phyloP scores from a whole-genome alignment of 2,113 vertebrate species.

The Actenoides hombroni region DNA sequence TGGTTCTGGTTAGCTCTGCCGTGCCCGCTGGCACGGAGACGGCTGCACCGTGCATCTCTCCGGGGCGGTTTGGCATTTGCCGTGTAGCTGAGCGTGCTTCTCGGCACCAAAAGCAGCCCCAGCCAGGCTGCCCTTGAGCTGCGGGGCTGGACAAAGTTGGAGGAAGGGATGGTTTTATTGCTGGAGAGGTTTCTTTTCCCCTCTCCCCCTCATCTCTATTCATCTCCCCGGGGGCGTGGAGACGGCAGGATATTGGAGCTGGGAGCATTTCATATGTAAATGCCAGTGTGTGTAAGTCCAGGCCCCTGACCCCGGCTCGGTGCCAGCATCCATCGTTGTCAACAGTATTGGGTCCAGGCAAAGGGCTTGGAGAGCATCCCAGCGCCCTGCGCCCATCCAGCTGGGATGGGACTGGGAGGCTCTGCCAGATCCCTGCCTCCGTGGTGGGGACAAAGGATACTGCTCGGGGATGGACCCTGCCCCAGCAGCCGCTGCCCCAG shows the following conservation, averaged over 20 bases:
- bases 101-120: background rate
- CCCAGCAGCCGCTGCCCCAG: background rate
- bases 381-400: background rate
- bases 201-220: constrained; percentile 28
- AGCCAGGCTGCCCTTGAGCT: background rate
- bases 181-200: constrained; percentile 14
- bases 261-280: constrained; percentile 66
- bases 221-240: constrained; percentile 45
- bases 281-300: constrained; percentile 29
- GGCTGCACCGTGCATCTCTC: fast-evolving
- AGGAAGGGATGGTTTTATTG: constrained; percentile 13
- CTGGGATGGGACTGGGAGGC: background rate
- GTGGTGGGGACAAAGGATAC: fast-evolving
- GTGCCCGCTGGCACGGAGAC: background rate
- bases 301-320: constrained; percentile 32
- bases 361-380: constrained; percentile 6
- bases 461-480: fast-evolving
- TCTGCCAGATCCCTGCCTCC: background rate
- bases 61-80: background rate
- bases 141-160: background rate
- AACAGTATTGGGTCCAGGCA: background rate
- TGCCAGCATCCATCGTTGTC: constrained; percentile 49
- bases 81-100: background rate
- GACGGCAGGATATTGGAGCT: constrained; percentile 60
- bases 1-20: background rate